phyloP scores from a whole-genome alignment of 2,797 vertebrate genomes.

The Aeoliscus strigatus region DNA sequence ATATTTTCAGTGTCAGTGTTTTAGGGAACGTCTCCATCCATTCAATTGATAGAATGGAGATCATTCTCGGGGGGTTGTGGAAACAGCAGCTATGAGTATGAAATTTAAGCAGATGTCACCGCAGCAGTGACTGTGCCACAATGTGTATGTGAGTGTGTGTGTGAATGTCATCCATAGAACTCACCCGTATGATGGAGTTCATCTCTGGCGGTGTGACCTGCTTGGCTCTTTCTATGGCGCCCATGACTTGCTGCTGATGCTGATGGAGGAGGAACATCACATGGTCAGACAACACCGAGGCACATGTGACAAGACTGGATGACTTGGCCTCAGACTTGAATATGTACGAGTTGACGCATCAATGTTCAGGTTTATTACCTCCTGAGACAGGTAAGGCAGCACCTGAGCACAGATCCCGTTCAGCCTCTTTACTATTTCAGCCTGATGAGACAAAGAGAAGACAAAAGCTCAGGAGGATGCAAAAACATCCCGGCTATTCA shows the following conservation, averaged over 20 bases:
- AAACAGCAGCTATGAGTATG: no score
- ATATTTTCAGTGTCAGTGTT: no score
- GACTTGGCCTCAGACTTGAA: no score
- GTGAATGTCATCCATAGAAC: neutral
- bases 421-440: constrained; percentile 97
- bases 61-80: no score
- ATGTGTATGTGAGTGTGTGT: no score
- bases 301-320: no score
- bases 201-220: constrained; percentile 97
- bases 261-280: constrained; percentile 32
- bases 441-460: constrained; percentile 66
- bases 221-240: constrained; percentile 95
- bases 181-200: constrained; percentile 89
- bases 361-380: constrained; percentile 73
- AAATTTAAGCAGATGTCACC: no score
- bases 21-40: no score
- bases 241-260: constrained; percentile 82
- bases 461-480: neutral
- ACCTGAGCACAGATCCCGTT: constrained; percentile 98
- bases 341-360: neutral
- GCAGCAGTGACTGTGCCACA: no score
- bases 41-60: no score
- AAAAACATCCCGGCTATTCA: neutral
- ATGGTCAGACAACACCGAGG: constrained; percentile 1
- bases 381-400: constrained; percentile 96